These are phyloP conservation scores for Volucella inanis DNA, from an alignment of 2,888 invertebrate species.

Conservation along the genomic window DNA sequence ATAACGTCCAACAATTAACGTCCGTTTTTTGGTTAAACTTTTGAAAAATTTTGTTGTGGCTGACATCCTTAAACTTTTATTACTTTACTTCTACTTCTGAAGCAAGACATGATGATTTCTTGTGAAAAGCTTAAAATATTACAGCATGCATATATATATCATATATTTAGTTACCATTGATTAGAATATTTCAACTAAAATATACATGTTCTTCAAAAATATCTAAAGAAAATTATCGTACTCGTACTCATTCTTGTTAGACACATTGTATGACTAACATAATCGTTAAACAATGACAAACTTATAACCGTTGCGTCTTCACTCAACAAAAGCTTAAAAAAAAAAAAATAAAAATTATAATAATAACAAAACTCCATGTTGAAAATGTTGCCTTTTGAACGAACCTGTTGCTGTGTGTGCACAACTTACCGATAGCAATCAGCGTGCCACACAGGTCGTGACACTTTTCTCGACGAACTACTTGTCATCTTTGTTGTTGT, in stretches of 20 bases:
- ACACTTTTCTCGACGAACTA: conserved; percentile 74
- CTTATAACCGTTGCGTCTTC: conserved; percentile 62
- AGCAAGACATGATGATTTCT: too few relatives aligned
- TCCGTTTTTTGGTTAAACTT: too few relatives aligned
- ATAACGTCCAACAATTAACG: too few relatives aligned
- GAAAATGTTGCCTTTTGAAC: conserved; percentile 17
- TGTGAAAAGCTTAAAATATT: too few relatives aligned
- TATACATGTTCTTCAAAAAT: neutral
- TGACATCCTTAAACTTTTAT: too few relatives aligned
- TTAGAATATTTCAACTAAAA: neutral
- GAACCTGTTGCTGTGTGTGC: conserved; percentile 51
- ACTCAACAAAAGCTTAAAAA: conserved; percentile 60
- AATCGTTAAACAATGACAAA: conserved; percentile 36
- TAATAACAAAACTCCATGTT: conserved; percentile 10
- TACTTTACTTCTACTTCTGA: too few relatives aligned
- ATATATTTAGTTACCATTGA: neutral
- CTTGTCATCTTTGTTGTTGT: conserved; percentile 81
- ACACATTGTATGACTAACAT: conserved; percentile 48
- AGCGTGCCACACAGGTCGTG: conserved; percentile 86
- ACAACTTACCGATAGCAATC: conserved; percentile 87
- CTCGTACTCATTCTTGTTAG: conserved; percentile 21
- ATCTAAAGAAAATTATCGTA: neutral
- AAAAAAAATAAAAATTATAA: conserved; percentile 1
- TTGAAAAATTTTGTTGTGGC: too few relatives aligned
- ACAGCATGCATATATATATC: neutral